Evolutionary conservation across 2,888 invertebrate genomes (phyloP).

Genomic region (Nomada flava): DNA sequence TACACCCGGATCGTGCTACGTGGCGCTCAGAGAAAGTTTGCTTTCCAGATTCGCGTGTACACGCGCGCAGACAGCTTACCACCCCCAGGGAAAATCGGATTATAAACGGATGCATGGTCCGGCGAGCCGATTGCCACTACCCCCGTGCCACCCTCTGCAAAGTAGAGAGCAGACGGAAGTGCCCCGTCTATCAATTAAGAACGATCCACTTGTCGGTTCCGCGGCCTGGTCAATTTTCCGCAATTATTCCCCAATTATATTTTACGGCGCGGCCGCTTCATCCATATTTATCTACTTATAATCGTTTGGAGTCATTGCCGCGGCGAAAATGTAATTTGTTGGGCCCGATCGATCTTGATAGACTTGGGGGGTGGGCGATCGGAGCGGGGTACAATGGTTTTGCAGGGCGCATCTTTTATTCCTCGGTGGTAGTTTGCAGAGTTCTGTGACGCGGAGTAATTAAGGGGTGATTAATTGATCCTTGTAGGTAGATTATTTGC

Average conservation of each 20-base stretch:
- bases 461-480: background rate
- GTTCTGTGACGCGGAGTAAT: too few relatives aligned
- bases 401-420: background rate
- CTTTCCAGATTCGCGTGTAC: slow-evolving; percentile 75
- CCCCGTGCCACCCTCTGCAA: background rate
- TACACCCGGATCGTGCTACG: slow-evolving; percentile 69
- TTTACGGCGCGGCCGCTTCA: background rate
- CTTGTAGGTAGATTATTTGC: background rate
- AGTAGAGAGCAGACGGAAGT: slow-evolving; percentile 39
- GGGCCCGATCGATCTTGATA: slow-evolving; percentile 11
- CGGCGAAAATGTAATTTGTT: slow-evolving; percentile 21
- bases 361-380: background rate
- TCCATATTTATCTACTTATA: slow-evolving; percentile 54
- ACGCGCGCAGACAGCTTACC: slow-evolving; percentile 75
- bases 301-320: background rate
- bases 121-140: slow-evolving; percentile 59
- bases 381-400: background rate
- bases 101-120: slow-evolving; percentile 70
- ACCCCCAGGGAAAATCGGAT: slow-evolving; percentile 73
- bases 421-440: too few relatives aligned
- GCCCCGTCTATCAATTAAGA: slow-evolving; percentile 67
- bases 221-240: slow-evolving; percentile 47
- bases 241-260: slow-evolving; percentile 42
- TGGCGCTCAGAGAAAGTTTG: slow-evolving; percentile 66
- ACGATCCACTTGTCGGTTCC: slow-evolving; percentile 40